These are phyloP conservation scores for Phalanger gymnotis DNA, from an alignment of 2,797 vertebrate species.

Conservation along the genomic window DNA sequence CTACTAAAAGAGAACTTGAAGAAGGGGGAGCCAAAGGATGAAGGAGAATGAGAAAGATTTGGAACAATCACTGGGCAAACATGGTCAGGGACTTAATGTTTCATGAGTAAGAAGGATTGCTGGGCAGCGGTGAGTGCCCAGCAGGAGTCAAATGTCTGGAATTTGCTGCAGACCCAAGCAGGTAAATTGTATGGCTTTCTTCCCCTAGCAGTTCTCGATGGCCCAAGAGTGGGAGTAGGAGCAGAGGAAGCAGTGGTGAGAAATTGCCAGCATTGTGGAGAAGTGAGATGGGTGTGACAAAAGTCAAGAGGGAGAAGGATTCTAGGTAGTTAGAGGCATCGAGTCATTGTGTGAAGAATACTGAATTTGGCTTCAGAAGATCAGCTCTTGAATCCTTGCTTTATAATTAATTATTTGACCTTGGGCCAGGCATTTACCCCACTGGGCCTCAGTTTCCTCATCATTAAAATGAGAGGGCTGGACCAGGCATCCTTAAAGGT, in stretches of 20 bases:
- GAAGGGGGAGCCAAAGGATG: not conserved
- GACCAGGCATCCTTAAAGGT: not conserved
- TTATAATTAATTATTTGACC: not conserved
- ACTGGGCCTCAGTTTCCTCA: not conserved
- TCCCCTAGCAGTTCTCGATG: not conserved
- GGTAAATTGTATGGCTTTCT: not conserved
- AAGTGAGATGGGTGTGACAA: not conserved
- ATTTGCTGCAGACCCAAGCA: not conserved
- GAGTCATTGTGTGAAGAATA: not conserved
- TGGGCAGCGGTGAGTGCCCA: not conserved
- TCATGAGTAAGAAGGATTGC: not conserved
- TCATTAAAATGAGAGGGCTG: not conserved
- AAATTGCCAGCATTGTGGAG: not conserved
- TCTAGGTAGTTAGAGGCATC: not conserved
- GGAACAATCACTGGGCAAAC: not conserved
- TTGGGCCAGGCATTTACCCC: not conserved
- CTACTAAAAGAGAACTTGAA: not conserved
- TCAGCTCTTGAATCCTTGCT: not conserved
- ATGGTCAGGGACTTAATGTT: not conserved
- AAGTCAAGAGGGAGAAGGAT: not conserved
- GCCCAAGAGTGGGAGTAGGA: not conserved
- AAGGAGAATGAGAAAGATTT: not conserved
- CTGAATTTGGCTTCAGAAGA: not conserved
- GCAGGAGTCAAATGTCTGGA: not conserved
- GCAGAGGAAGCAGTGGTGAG: not conserved